Percentiles rank a stretch among this genome's conserved stretches.
phyloP scores from a whole-genome alignment of 2,797 vertebrate species.

The Hylomyscus alleni region DNA sequence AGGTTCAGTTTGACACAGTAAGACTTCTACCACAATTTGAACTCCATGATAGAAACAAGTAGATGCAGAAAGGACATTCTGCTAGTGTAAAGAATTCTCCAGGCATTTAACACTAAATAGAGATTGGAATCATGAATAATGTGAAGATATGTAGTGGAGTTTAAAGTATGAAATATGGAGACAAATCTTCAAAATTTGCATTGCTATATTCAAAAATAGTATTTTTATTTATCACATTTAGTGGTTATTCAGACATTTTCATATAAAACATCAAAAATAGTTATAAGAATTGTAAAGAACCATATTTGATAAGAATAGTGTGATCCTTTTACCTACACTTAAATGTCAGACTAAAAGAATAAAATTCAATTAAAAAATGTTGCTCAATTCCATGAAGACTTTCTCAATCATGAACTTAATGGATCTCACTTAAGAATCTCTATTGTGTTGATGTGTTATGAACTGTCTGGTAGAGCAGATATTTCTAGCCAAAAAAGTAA shows the following conservation, averaged over 20 bases:
- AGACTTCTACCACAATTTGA: neutral
- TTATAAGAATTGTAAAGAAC: neutral
- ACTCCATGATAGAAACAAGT: neutral
- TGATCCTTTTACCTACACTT: neutral
- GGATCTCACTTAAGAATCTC: neutral
- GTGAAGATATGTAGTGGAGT: neutral
- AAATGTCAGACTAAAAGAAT: neutral
- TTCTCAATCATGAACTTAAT: neutral
- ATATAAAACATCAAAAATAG: neutral
- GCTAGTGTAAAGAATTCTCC: neutral
- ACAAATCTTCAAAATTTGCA: neutral
- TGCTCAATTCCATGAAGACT: neutral
- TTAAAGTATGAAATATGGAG: neutral
- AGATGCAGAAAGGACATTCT: neutral
- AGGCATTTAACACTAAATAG: neutral
- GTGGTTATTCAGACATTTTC: neutral
- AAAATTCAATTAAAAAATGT: neutral
- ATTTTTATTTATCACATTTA: neutral
- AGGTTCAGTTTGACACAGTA: neutral
- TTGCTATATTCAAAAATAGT: neutral
- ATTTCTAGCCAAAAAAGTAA: neutral
- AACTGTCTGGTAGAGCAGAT: neutral
- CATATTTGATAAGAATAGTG: neutral
- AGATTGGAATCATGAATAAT: neutral
- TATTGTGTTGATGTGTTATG: neutral